phyloP scores from a whole-genome alignment of 2,888 invertebrate genomes.

The Andrena dorsata region DNA sequence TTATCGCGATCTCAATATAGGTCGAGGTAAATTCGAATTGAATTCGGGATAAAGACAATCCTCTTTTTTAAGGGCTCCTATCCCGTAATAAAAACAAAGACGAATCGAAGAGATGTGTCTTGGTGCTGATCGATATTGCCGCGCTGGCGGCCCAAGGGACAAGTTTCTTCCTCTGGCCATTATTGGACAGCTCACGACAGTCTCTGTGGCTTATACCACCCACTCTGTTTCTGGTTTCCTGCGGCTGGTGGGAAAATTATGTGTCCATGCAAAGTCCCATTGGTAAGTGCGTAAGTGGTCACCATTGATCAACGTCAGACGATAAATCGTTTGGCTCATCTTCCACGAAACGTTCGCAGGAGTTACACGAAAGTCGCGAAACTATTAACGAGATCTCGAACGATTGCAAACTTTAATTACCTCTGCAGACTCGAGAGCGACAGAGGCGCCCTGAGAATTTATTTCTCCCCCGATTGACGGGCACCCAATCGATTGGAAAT shows the following conservation, averaged over 20 bases:
- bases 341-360: not conserved
- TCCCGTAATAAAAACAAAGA: conserved; percentile 91
- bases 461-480: not conserved
- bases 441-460: not conserved
- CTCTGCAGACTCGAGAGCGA: not conserved
- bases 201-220: conserved; percentile 95
- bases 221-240: conserved; percentile 93
- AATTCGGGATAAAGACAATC: not conserved
- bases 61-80: conserved; percentile 87
- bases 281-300: conserved; percentile 84
- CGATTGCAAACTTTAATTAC: not conserved
- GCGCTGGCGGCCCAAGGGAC: conserved; percentile 96
- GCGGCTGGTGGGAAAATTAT: conserved; percentile 99
- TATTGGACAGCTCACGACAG: conserved; percentile 90
- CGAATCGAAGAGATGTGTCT: conserved; percentile 91
- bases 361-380: not conserved
- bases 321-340: no score
- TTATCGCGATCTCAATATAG: not conserved
- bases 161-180: conserved; percentile 96
- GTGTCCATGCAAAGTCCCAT: conserved; percentile 94
- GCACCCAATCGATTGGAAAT: not conserved
- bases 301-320: no score
- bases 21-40: not conserved
- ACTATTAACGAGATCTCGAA: not conserved
- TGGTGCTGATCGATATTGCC: conserved; percentile 93